Evolutionary conservation across 37 sponge, comb jelly and placozoan genomes (phyloP).

Genomic region (Agelas oroides): DNA sequence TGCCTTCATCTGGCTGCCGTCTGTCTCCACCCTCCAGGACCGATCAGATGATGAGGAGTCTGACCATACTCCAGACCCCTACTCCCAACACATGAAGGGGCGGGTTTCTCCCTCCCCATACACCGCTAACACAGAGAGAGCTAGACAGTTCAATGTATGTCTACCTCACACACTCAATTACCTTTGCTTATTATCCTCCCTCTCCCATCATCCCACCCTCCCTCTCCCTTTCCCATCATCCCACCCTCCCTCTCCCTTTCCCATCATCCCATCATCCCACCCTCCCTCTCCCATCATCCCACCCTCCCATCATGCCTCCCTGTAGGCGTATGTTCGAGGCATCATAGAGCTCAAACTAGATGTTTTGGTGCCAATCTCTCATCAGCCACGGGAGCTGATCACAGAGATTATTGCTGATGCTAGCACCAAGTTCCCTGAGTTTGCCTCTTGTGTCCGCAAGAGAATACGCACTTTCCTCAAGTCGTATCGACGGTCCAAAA

Average conservation of each 20-base stretch:
- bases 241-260: too few relatives aligned
- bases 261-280: too few relatives aligned
- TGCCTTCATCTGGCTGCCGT: background rate
- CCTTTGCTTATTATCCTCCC: too few relatives aligned
- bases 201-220: too few relatives aligned
- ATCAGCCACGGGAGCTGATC: conserved; percentile 74
- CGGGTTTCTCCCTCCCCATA: conserved; percentile 82
- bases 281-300: too few relatives aligned
- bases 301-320: too few relatives aligned
- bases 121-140: conserved; percentile 86
- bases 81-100: conserved; percentile 33
- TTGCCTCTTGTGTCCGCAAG: conserved; percentile 77
- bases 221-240: too few relatives aligned
- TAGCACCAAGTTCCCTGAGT: conserved; percentile 75
- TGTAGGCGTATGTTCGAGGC: conserved; percentile 71
- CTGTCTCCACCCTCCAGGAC: conserved; percentile 34
- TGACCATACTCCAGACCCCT: conserved; percentile 60
- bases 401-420: conserved; percentile 72
- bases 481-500: conserved; percentile 78
- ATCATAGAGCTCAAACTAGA: conserved; percentile 77
- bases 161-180: too few relatives aligned
- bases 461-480: conserved; percentile 83
- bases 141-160: conserved; percentile 81
- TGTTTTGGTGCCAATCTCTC: conserved; percentile 75
- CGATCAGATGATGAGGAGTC: conserved; percentile 76